phyloP scores from a whole-genome alignment of 2,888 invertebrate species.

The Leistus spinibarbis region DNA sequence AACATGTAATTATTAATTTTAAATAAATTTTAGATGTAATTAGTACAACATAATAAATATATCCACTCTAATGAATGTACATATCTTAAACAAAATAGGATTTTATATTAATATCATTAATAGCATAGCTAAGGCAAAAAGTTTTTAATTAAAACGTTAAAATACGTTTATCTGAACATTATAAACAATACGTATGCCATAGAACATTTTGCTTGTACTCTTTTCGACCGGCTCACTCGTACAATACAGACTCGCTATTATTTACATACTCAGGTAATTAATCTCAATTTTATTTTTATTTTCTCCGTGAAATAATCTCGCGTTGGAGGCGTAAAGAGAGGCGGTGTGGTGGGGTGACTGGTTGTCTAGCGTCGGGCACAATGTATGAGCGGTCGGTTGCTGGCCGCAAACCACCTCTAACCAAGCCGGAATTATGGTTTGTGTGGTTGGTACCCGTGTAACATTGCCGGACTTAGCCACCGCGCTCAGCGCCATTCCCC shows the following conservation, averaged over 20 bases:
- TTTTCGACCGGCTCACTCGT: too few relatives aligned
- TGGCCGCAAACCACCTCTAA: conserved; percentile 15
- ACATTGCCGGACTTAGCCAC: conserved; percentile 15
- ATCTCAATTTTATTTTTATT: conserved; percentile 37
- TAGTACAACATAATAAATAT: too few relatives aligned
- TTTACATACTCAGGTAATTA: conserved; percentile 21
- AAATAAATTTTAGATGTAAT: too few relatives aligned
- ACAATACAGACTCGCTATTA: background rate
- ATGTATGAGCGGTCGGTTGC: conserved; percentile 17
- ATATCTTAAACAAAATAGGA: background rate
- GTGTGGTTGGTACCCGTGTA: conserved; percentile 14
- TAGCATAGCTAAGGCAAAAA: background rate
- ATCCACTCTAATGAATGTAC: too few relatives aligned
- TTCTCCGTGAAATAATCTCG: conserved; percentile 30
- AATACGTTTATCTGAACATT: background rate
- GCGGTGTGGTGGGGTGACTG: background rate
- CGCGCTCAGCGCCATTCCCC: background rate
- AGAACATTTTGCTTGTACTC: background rate
- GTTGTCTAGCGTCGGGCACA: conserved; percentile 7
- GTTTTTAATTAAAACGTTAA: background rate
- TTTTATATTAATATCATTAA: background rate
- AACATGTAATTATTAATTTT: too few relatives aligned
- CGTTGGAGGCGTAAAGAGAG: background rate
- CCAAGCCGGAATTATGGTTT: conserved; percentile 26
- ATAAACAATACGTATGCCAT: background rate